Evolutionary conservation across 2,113 vertebrate genomes (phyloP), one percentile per base, ranked within the genome.

Genomic region (Campylomormyrus numenius): DNA sequence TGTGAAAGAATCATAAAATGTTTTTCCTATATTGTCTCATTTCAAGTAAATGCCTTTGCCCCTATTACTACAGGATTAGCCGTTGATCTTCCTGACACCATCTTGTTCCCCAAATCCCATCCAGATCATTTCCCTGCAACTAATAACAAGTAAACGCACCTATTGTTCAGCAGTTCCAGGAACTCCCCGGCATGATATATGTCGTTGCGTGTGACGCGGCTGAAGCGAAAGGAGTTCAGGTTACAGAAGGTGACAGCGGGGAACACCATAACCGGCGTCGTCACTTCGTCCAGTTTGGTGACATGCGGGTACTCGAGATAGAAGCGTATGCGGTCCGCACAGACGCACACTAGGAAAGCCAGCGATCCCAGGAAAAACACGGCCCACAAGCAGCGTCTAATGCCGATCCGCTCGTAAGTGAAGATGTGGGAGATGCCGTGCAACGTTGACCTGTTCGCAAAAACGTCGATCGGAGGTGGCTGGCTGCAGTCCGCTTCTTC

Each of bases 381-480:
- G 0, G 97, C 93, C 98, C 98, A 99, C 89, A 99, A 94, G 91
- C 97, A 95, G 93, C 98, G 97, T 92, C 97, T 97, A 92, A 97
- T 92, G 84, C 97, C 98, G 74, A 98, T 94, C 74, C 97, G 97
- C 94, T 98, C 98, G 31, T 98, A 98, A 0, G 97, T 98, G 96
- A 99, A 99, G 95, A 99, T 99, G 95, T 99, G 98, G 9, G 98
- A 96, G 94, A 99, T 96, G 91, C 98, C 98, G 62, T 99, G 98
- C 90, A 99, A 96, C 3, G 98, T 99, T 90, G 98, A 99, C 93
- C 95, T 97, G 95, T 97, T 97, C 90, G 98, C 97, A 15, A 99
- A 99, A 94, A 97, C 97, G 96, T 99, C 97, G 90, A 99, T 93
- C 89, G 97, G 96, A 87, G 97, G 96, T 0, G 98, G 98, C 2